These are phyloP conservation scores for Drosophila neonasuta DNA, from an alignment of 2,888 invertebrate genomes.

Conservation along the genomic window DNA sequence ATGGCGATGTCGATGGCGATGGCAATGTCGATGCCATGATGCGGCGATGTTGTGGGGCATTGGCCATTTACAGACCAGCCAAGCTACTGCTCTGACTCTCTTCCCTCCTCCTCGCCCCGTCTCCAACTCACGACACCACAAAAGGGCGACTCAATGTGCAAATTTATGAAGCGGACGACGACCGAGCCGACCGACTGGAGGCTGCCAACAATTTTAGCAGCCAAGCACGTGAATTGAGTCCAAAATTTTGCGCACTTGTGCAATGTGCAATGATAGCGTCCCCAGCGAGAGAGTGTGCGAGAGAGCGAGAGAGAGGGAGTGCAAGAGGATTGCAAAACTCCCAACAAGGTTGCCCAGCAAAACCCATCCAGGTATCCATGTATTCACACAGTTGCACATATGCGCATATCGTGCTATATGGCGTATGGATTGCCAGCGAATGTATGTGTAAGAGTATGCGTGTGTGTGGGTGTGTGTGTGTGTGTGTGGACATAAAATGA, in stretches of 20 bases:
- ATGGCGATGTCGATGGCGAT: slow-evolving; percentile 13
- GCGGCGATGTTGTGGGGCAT: neutral
- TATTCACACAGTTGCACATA: slow-evolving; percentile 24
- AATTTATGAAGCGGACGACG: slow-evolving; percentile 72
- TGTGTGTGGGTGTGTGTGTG: slow-evolving; percentile 12
- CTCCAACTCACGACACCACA: slow-evolving; percentile 24
- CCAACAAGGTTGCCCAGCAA: slow-evolving; percentile 11
- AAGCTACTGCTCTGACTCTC: neutral
- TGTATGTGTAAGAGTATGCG: slow-evolving; percentile 4
- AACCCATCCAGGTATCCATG: slow-evolving; percentile 19
- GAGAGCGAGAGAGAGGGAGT: neutral
- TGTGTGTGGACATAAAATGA: slow-evolving; percentile 33
- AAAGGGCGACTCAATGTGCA: slow-evolving; percentile 72
- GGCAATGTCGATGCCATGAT: slow-evolving; percentile 10
- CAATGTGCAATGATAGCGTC: slow-evolving; percentile 75
- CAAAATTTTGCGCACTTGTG: slow-evolving; percentile 79
- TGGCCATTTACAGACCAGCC: neutral
- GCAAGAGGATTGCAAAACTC: too few relatives aligned
- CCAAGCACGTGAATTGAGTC: slow-evolving; percentile 79
- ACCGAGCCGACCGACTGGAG: slow-evolving; percentile 53
- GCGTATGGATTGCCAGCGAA: slow-evolving; percentile 3
- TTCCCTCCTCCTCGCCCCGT: neutral
- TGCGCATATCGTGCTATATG: neutral
- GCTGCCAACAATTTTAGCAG: slow-evolving; percentile 79
- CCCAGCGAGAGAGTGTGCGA: slow-evolving; percentile 37